A percentile compares a stretch with the other conserved stretches of the same genome.
Conservation (phyloP, 2,888 invertebrate genomes). For the Eulithis prunata region DNA sequence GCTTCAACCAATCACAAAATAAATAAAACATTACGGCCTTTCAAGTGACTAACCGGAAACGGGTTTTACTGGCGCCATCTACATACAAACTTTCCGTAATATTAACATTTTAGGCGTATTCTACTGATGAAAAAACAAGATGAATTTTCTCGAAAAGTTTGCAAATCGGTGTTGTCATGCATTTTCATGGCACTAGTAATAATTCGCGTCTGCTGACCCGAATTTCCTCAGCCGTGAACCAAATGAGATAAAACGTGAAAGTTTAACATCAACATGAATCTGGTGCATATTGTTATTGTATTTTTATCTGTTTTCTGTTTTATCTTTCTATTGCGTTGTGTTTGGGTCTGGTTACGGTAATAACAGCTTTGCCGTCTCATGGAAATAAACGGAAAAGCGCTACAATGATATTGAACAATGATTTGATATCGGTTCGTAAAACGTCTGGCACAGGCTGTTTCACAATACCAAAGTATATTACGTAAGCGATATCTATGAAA, state of each 20-base stretch:
- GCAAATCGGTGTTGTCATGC: constrained; percentile 42
- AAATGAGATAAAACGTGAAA: constrained; percentile 46
- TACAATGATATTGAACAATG: not conserved
- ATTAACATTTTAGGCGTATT: constrained; percentile 9
- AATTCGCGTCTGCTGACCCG: constrained; percentile 56
- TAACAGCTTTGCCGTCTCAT: not conserved
- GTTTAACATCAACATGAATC: constrained; percentile 49
- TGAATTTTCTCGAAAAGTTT: constrained; percentile 32
- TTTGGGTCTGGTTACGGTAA: not conserved
- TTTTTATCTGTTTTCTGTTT: constrained; percentile 30
- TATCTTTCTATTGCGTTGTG: not conserved
- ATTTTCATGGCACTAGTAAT: constrained; percentile 46
- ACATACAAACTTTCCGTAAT: not conserved
- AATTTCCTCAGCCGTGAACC: constrained; percentile 52
- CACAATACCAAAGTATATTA: not conserved
- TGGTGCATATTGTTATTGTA: constrained; percentile 39
- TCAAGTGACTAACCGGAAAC: constrained; percentile 6
- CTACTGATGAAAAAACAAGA: constrained; percentile 26
- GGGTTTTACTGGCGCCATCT: constrained; percentile 5
- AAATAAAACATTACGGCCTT: constrained; percentile 9
- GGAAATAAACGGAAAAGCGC: not conserved
- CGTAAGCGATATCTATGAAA: constrained; percentile 11
- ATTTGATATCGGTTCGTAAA: not conserved
- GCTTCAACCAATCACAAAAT: constrained; percentile 9
- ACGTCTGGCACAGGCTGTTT: no score